Base-by-base conservation (phyloP, 2,888 invertebrate species). In the Periphyllus acericola region DNA sequence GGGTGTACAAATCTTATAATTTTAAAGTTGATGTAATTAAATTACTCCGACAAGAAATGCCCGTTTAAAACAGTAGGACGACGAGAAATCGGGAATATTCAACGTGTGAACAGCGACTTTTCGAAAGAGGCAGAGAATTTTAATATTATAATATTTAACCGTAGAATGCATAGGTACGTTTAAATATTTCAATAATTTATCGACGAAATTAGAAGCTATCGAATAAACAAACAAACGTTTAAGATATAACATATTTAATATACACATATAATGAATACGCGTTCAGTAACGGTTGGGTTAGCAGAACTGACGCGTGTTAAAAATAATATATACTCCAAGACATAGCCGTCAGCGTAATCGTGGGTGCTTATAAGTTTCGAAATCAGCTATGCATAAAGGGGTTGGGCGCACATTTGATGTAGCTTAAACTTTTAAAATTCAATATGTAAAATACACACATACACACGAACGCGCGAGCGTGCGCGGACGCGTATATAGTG, bases 331-430 rank as follows among this genome's bases (percentile, higher is more conserved):
- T 79, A 60, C 32, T 55, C 55, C 32, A 52, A 71, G 71, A 34
- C 17, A 29, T n/a, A 60, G 36, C 74, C 40, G 0, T 66, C 66
- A 34, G 66, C 75, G 60, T 19, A 34, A 80, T 40, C 25, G 21
- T 40, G 60, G 60, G 75, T 66, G 83, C 66, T 84, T 46, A 66
- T 84, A 84, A 75, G 83, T 84, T 75, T 84, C 25, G 0, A 76
- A 66, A 84, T 84, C 40, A 75, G 83, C 66, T 66, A 76, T 75
- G 75, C 83, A 84, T 75, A 83, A 83, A 84, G 66, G 83, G 75
- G 36, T 76, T 68, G 60, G 75, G 32, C 46, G 14, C 75, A 76
- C 75, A 84, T 84, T 84, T 84, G 40, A 76, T 60, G 83, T 83
- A 40, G 36, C 29, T 84, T 76, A 66, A 81, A 81, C 80, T 81